These are phyloP conservation scores for Pogonus chalceus DNA, from an alignment of 1,140 invertebrate species.

Conservation along the genomic window DNA sequence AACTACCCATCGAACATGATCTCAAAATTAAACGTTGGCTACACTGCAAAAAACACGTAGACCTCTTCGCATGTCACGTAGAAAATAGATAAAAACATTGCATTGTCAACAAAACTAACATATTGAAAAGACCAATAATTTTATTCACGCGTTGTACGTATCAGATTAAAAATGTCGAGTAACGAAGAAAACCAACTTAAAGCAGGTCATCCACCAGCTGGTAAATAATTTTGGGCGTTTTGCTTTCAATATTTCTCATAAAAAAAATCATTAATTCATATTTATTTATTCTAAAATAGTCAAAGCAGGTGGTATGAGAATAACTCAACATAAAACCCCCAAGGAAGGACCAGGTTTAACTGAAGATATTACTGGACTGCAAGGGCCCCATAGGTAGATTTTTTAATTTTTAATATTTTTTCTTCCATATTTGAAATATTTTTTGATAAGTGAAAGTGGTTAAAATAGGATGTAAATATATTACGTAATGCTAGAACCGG, in stretches of 20 bases:
- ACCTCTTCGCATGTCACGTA: neutral
- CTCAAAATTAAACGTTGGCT: too few relatives aligned
- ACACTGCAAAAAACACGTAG: neutral
- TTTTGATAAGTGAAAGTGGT: too few relatives aligned
- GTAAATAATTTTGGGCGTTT: constrained; percentile 38
- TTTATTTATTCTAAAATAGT: constrained; percentile 45
- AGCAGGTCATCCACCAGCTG: constrained; percentile 75
- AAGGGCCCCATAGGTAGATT: constrained; percentile 35
- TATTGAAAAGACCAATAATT: neutral
- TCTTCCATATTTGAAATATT: constrained; percentile 13
- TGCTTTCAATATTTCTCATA: constrained; percentile 8
- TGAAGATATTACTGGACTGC: constrained; percentile 35
- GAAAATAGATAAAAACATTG: constrained; percentile 3
- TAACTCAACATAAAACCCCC: constrained; percentile 74
- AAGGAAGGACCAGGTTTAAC: constrained; percentile 33
- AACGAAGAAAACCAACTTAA: constrained; percentile 57
- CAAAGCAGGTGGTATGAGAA: constrained; percentile 85
- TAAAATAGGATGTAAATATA: too few relatives aligned
- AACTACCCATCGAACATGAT: too few relatives aligned
- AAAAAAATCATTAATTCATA: constrained; percentile 19
- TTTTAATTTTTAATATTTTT: constrained; percentile 8
- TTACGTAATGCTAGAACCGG: too few relatives aligned
- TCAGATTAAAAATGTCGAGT: constrained; percentile 40
- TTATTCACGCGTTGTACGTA: neutral
- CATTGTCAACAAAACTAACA: neutral